Conservation (phyloP, 2,888 invertebrate genomes). For the Trissolcus brochymenae region DNA sequence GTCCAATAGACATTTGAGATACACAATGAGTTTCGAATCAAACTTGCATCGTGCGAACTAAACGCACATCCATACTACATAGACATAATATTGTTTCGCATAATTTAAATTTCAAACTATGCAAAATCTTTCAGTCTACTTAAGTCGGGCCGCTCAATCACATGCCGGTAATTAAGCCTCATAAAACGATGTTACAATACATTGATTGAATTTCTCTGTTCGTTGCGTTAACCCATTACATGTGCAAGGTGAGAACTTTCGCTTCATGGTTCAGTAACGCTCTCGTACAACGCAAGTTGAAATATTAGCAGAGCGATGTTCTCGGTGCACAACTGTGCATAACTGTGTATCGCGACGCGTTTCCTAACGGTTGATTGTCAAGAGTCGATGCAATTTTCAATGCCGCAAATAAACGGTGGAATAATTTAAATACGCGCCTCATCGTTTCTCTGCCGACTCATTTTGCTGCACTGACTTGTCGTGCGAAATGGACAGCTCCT, state of each 20-base stretch:
- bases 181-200: slow-evolving; percentile 5
- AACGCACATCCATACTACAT: no score
- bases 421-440: slow-evolving; percentile 39
- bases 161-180: not conserved
- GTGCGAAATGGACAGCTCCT: slow-evolving; percentile 10
- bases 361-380: slow-evolving; percentile 58
- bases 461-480: slow-evolving; percentile 12
- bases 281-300: slow-evolving; percentile 44
- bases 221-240: slow-evolving; percentile 52
- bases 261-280: slow-evolving; percentile 58
- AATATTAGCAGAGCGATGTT: slow-evolving; percentile 56
- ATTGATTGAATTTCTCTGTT: slow-evolving; percentile 39
- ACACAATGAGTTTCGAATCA: not conserved
- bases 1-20: not conserved
- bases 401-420: slow-evolving; percentile 38
- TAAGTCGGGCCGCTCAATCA: not conserved
- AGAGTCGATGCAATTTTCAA: slow-evolving; percentile 48
- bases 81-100: no score
- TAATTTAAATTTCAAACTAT: no score
- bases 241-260: slow-evolving; percentile 57
- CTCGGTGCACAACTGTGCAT: slow-evolving; percentile 58
- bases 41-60: no score
- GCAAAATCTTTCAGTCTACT: not conserved
- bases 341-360: slow-evolving; percentile 59
- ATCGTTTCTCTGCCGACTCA: slow-evolving; percentile 7